Conservation (phyloP, 1,140 invertebrate species). For the Mya arenaria region DNA sequence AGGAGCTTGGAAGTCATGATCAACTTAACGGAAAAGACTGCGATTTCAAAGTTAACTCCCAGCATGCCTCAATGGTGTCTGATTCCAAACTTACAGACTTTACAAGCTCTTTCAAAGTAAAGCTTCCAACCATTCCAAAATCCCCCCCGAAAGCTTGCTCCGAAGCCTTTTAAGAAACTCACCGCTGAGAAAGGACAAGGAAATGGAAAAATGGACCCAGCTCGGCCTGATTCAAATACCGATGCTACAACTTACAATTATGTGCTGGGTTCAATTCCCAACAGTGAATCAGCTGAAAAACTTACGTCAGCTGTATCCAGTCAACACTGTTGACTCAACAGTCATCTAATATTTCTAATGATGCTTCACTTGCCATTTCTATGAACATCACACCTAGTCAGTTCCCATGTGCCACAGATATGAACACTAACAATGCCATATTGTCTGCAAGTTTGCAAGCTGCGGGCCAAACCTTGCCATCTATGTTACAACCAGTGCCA, state of each 20-base stretch:
- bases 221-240: constrained; percentile 22
- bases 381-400: constrained; percentile 16
- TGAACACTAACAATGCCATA: too few relatives aligned
- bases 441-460: too few relatives aligned
- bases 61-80: not conserved
- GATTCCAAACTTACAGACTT: not conserved
- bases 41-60: constrained; percentile 52
- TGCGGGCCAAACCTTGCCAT: not conserved
- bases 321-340: not conserved
- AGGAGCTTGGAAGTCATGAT: constrained; percentile 74
- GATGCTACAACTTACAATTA: constrained; percentile 40
- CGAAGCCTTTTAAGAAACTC: not conserved
- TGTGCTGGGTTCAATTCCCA: constrained; percentile 45
- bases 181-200: not conserved
- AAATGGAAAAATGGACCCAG: not conserved
- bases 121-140: constrained; percentile 6
- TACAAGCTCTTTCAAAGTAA: constrained; percentile 18
- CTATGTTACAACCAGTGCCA: constrained; percentile 18
- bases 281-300: constrained; percentile 6
- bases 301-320: not conserved
- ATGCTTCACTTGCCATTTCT: not conserved
- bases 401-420: constrained; percentile 24
- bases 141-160: constrained; percentile 27
- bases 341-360: too few relatives aligned
- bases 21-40: constrained; percentile 56